Percentiles rank a stretch among this genome's conserved stretches.
These are phyloP conservation scores for Scolopax bukidnonensis DNA, from an alignment of 2,797 vertebrate species.

Conservation along the genomic window DNA sequence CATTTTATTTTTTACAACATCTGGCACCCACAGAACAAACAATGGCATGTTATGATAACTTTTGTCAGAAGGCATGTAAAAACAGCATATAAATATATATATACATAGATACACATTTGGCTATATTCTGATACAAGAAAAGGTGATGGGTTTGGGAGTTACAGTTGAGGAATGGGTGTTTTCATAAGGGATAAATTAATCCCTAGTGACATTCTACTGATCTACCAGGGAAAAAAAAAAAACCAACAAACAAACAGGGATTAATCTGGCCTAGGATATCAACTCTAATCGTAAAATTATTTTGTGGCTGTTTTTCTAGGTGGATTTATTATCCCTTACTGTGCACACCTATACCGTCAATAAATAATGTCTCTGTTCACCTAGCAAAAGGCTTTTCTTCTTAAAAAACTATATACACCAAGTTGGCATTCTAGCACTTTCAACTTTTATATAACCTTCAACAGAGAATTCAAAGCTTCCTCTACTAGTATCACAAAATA, in stretches of 20 bases:
- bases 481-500: not conserved
- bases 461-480: not conserved
- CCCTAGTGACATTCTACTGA: conserved; percentile 12
- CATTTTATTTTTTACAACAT: not conserved
- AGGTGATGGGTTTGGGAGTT: conserved; percentile 22
- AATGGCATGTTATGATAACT: conserved; percentile 24
- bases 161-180: conserved; percentile 23
- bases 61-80: conserved; percentile 22
- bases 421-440: not conserved
- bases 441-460: not conserved
- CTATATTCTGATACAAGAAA: conserved; percentile 4
- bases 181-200: conserved; percentile 43
- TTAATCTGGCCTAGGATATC: conserved; percentile 40
- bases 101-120: not conserved
- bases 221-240: conserved; percentile 8
- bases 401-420: not conserved
- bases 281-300: conserved; percentile 24
- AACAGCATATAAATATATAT: not conserved
- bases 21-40: not conserved
- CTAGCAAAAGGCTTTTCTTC: conserved; percentile 5
- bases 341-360: not conserved
- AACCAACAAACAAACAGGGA: not conserved
- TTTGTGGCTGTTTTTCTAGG: conserved; percentile 24
- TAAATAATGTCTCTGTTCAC: conserved; percentile 26
- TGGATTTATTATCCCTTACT: conserved; percentile 39